phyloP scores from a whole-genome alignment of 2,888 invertebrate species.

The Coecobrya sp. region DNA sequence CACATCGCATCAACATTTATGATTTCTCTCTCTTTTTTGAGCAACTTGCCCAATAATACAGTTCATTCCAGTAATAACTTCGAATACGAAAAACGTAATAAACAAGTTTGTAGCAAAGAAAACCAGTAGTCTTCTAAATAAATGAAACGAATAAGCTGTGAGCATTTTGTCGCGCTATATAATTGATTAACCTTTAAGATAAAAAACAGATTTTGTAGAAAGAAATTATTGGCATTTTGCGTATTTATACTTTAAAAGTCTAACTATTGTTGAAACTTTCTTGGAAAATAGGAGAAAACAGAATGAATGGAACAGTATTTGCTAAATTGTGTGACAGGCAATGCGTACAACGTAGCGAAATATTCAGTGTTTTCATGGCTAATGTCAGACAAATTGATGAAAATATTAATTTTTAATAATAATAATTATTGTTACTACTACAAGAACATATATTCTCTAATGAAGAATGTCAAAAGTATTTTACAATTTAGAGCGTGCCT shows the following conservation, averaged over 20 bases:
- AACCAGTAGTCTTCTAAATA: slow-evolving; percentile 6
- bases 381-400: neutral
- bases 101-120: neutral
- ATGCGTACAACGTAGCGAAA: neutral
- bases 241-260: neutral
- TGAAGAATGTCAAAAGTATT: slow-evolving; percentile 22
- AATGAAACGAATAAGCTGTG: neutral
- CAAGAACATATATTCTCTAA: neutral
- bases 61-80: slow-evolving; percentile 9
- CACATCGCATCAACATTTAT: neutral
- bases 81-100: neutral
- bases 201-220: neutral
- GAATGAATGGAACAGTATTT: slow-evolving; percentile 8
- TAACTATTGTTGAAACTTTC: slow-evolving; percentile 38
- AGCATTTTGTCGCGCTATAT: slow-evolving; percentile 2
- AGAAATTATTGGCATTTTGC: slow-evolving; percentile 7
- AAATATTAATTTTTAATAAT: neutral
- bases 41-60: slow-evolving; percentile 17
- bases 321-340: neutral
- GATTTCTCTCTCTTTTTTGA: neutral
- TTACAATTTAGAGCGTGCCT: slow-evolving; percentile 70
- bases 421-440: neutral
- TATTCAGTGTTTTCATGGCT: neutral
- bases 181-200: neutral
- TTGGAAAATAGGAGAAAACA: slow-evolving; percentile 24